Evolutionary conservation across 2,113 vertebrate species (phyloP).

Genomic region (Emydocephalus ijimae): DNA sequence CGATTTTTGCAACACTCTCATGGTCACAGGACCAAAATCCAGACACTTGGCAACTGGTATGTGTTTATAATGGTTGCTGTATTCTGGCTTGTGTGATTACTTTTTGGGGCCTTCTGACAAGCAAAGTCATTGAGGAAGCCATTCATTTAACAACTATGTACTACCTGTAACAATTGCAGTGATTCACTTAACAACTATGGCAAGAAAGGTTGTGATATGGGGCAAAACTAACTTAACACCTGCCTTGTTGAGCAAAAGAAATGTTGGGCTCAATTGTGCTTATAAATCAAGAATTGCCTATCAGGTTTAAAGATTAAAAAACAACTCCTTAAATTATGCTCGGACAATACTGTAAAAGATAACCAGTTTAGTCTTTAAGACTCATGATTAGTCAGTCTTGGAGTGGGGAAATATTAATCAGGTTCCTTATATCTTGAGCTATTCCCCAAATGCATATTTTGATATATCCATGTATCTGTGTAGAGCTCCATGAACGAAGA

Average conservation of each 20-base stretch:
- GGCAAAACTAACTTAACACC: background rate
- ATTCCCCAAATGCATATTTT: background rate
- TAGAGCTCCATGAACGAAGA: background rate
- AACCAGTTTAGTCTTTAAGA: background rate
- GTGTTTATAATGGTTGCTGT: background rate
- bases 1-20: background rate
- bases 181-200: background rate
- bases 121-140: background rate
- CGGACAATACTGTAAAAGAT: background rate
- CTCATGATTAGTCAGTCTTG: background rate
- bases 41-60: background rate
- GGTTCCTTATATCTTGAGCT: background rate
- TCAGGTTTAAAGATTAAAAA: background rate
- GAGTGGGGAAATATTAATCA: background rate
- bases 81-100: background rate
- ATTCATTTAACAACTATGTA: background rate
- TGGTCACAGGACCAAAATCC: background rate
- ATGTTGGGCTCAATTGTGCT: background rate
- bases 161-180: background rate
- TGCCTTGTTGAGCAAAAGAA: background rate
- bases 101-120: background rate
- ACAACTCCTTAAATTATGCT: background rate
- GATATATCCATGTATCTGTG: background rate
- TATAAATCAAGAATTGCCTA: background rate
- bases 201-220: background rate